Percentiles rank a stretch among this genome's conserved stretches.
These are phyloP conservation scores for Thunnus maccoyii DNA, from an alignment of 2,113 vertebrate genomes.

Conservation along the genomic window DNA sequence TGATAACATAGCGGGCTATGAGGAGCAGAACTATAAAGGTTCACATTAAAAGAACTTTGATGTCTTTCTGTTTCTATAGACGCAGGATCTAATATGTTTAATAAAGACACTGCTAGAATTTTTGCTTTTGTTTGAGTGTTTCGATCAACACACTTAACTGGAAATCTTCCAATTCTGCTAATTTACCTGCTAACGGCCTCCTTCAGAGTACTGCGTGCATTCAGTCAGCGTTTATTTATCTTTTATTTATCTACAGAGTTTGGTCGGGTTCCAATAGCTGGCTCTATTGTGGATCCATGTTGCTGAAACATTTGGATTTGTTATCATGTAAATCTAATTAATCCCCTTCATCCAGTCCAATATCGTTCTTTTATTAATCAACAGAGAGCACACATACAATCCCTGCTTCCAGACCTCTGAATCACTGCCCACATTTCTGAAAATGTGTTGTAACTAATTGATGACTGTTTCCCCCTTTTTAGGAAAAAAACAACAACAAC, in stretches of 20 bases:
- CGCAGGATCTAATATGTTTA: background rate
- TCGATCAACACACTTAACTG: background rate
- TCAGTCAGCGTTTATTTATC: too few relatives aligned
- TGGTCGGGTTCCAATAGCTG: conserved; percentile 53
- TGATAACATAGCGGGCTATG: conserved; percentile 39
- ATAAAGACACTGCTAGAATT: background rate
- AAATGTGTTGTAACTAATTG: too few relatives aligned
- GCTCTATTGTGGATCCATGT: conserved; percentile 54
- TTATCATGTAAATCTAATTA: background rate
- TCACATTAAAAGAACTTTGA: background rate
- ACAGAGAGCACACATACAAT: too few relatives aligned
- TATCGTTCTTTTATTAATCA: too few relatives aligned
- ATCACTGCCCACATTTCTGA: too few relatives aligned
- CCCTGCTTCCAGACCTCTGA: too few relatives aligned
- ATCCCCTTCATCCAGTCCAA: too few relatives aligned
- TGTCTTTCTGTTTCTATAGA: background rate
- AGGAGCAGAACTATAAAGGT: background rate
- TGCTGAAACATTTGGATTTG: background rate
- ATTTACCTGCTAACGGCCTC: too few relatives aligned
- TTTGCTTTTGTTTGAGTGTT: background rate
- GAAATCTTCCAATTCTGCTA: too few relatives aligned
- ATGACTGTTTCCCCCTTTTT: too few relatives aligned
- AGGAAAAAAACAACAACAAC: too few relatives aligned
- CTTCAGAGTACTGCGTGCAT: too few relatives aligned
- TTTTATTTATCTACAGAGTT: conserved; percentile 31